Evolutionary conservation across 1,140 invertebrate genomes (phyloP).

Genomic region (Drosophila ananassae): DNA sequence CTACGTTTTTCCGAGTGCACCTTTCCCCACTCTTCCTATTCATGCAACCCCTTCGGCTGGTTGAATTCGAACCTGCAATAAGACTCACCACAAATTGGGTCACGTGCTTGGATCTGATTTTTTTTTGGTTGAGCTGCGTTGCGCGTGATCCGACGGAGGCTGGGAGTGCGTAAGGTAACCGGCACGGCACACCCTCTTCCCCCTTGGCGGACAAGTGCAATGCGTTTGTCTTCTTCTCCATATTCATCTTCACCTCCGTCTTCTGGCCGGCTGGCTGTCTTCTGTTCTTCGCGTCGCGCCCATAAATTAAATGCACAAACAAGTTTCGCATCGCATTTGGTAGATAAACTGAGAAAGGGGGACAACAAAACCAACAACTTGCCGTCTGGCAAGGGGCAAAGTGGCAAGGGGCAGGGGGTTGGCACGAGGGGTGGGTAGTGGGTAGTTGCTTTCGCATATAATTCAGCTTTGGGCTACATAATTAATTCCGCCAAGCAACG

Average conservation of each 20-base stretch:
- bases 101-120: conserved; percentile 74
- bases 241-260: conserved; percentile 22
- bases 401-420: not conserved
- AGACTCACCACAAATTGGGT: conserved; percentile 64
- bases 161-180: conserved; percentile 39
- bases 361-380: conserved; percentile 30
- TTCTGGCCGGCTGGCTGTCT: conserved; percentile 35
- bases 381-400: not conserved
- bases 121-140: conserved; percentile 34
- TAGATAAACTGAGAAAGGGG: conserved; percentile 72
- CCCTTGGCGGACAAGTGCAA: conserved; percentile 66
- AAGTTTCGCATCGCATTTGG: conserved; percentile 70
- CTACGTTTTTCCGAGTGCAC: not conserved
- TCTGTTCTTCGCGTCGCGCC: conserved; percentile 71
- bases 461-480: conserved; percentile 82
- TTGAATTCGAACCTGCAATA: conserved; percentile 5
- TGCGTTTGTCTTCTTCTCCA: conserved; percentile 51
- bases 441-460: conserved; percentile 78
- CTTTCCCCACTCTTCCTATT: not conserved
- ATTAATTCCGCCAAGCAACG: conserved; percentile 74
- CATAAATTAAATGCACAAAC: conserved; percentile 82
- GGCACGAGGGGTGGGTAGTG: conserved; percentile 6
- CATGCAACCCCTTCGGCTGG: not conserved
- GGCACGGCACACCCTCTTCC: conserved; percentile 2
- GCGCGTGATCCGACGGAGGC: conserved; percentile 52